A percentile compares a stretch with the other conserved stretches of the same genome.
phyloP scores from a whole-genome alignment of 1,140 invertebrate genomes.

The Schmidtea mediterranea region DNA sequence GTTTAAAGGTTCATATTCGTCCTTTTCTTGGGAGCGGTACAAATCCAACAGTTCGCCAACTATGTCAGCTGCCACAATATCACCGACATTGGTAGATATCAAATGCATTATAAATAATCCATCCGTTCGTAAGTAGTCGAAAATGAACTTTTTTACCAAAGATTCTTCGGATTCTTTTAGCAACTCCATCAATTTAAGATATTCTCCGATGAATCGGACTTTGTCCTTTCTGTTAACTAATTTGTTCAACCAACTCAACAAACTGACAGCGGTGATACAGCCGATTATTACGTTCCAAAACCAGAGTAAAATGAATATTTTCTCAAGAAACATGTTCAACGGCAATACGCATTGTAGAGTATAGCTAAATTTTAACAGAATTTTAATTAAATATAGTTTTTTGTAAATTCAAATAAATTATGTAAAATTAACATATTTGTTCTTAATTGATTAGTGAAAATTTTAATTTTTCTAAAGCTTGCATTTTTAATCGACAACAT shows the following conservation, averaged over 20 bases:
- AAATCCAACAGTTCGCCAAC: not conserved
- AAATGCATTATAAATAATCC: constrained; percentile 10
- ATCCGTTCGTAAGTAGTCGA: constrained; percentile 9
- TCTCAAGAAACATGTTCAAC: constrained; percentile 9
- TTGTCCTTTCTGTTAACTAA: constrained; percentile 11
- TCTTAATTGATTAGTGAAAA: too few species aligned
- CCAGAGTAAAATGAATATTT: constrained; percentile 6
- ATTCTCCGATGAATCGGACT: constrained; percentile 24
- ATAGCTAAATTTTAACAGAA: too few species aligned
- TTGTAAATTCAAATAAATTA: too few species aligned
- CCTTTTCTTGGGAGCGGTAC: too few species aligned
- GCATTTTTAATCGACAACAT: too few species aligned
- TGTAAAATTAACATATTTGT: too few species aligned
- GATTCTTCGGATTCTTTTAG: constrained; percentile 4
- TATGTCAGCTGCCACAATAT: constrained; percentile 10
- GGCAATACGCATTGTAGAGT: constrained; percentile 9
- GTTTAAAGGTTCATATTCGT: too few species aligned
- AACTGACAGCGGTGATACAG: constrained; percentile 22
- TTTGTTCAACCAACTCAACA: constrained; percentile 17
- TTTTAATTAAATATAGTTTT: too few species aligned
- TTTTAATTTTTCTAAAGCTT: too few species aligned
- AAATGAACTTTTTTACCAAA: constrained; percentile 2
- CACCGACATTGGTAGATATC: constrained; percentile 10
- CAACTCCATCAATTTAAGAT: constrained; percentile 11
- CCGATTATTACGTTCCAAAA: constrained; percentile 10